Percentiles rank a stretch among this genome's conserved stretches.
phyloP scores from a whole-genome alignment of 1,140 invertebrate species.

The Hormaphis cornu region DNA sequence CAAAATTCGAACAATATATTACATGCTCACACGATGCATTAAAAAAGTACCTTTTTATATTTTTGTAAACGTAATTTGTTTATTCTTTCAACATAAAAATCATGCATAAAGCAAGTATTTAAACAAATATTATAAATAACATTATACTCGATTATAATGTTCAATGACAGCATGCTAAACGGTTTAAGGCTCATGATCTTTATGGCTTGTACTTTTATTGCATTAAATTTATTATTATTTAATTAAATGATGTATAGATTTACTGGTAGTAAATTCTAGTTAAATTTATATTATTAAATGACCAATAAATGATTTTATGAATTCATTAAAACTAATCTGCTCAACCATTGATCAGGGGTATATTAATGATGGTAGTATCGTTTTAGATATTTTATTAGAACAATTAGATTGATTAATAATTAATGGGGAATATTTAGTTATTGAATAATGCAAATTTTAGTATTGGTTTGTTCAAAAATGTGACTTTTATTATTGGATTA shows the following conservation, averaged over 20 bases:
- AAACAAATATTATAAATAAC: neutral
- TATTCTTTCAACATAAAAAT: neutral
- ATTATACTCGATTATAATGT: slow-evolving; percentile 2
- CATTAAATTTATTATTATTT: slow-evolving; percentile 1
- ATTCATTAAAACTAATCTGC: slow-evolving; percentile 27
- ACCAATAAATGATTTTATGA: slow-evolving; percentile 12
- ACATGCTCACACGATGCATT: slow-evolving; percentile 28
- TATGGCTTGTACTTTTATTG: neutral
- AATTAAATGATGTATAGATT: neutral
- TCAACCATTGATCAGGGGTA: slow-evolving; percentile 20
- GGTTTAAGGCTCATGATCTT: neutral
- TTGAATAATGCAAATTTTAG: slow-evolving; percentile 2
- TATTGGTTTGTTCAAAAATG: neutral
- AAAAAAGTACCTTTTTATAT: neutral
- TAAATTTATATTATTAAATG: slow-evolving; percentile 21
- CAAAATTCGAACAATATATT: neutral
- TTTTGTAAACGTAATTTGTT: neutral
- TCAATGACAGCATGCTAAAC: slow-evolving; percentile 22
- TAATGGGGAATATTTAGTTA: neutral
- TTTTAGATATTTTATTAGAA: neutral
- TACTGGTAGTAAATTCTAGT: neutral
- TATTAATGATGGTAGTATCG: slow-evolving; percentile 18
- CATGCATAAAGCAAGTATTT: slow-evolving; percentile 2
- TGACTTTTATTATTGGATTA: slow-evolving; percentile 15
- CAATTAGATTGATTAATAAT: slow-evolving; percentile 4